A percentile compares a stretch with the other conserved stretches of the same genome.
Conservation (phyloP, 2,113 vertebrate species). For the Thamnophis sirtalis region DNA sequence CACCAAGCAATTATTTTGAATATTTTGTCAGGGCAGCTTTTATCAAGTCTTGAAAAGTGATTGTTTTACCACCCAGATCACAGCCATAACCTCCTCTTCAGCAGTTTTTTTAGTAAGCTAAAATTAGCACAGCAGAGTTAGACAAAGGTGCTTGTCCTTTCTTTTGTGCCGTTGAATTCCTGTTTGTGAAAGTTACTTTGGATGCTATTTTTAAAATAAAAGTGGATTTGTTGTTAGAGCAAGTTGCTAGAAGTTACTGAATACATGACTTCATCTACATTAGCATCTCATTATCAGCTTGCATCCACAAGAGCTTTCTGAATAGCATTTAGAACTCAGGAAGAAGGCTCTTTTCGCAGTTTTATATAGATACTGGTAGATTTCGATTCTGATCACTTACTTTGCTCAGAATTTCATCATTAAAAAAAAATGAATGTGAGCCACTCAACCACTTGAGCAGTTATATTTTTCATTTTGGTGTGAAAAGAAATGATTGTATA, state of each 20-base stretch:
- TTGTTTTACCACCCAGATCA: neutral
- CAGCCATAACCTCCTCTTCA: neutral
- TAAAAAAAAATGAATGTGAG: neutral
- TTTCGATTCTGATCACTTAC: neutral
- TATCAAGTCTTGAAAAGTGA: neutral
- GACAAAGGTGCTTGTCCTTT: neutral
- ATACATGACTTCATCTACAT: neutral
- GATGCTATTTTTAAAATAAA: constrained; percentile 13
- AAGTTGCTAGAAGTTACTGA: constrained; percentile 7
- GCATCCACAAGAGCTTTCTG: neutral
- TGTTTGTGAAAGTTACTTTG: neutral
- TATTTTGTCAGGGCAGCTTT: neutral
- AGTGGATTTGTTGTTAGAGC: neutral
- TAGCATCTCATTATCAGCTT: neutral
- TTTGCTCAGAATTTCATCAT: neutral
- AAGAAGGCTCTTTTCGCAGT: neutral
- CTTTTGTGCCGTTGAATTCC: neutral
- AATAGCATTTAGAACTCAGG: neutral
- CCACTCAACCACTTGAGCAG: neutral
- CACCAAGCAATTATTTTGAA: neutral
- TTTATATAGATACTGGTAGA: neutral
- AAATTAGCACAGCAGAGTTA: neutral
- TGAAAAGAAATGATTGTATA: neutral
- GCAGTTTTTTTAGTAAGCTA: neutral
- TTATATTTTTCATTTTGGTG: neutral